Evolutionary conservation across 2,888 invertebrate species (phyloP), one percentile per base, ranked within the genome.

Genomic region (Nasonovia ribisnigri): DNA sequence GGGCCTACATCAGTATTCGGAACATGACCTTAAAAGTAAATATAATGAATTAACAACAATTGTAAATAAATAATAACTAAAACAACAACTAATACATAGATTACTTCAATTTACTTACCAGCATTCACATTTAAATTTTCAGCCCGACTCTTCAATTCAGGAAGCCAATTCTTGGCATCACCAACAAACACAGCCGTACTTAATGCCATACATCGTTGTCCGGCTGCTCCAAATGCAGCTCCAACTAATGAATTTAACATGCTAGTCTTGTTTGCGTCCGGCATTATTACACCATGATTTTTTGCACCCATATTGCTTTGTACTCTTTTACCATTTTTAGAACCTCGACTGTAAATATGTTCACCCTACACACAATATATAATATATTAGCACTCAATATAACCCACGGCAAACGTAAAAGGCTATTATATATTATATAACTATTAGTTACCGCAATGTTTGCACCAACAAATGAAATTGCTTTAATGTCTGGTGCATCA

Each of bases 301-400:
- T 99, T 99, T 10, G 99, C 99, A 26, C 99, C 99, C 99, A 99
- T 99, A 96, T 99, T 99, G 95, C 98, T 98, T 96, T 99, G 99
- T 0, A 99, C 99, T 67, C 99, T 97, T 95, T 99, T 99, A 95
- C 99, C 99, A 95, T 98, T 95, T 92, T 95, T 97, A 94, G 97
- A 97, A 4, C 98, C 98, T 90, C 99, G 97, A 95, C 98, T 97
- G 96, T 99, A 99, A 95, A 99, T 99, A 95, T 99, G 98, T 96
- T 98, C 98, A 57, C 99, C 97, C 97, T 97, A 95, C 42, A 96
- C 94, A 86, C 20, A 91, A 60, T 26, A 48, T n/a, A 67, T n/a
- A 51, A 51, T 51, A 54, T 54, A 36, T 90, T 48, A 51, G 42
- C 26, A 48, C 6, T 67, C 0, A 87, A 42, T 93, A 67, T 8